Evolutionary conservation across 1,140 invertebrate genomes (phyloP).

Genomic region (Lepidurus packardi): DNA sequence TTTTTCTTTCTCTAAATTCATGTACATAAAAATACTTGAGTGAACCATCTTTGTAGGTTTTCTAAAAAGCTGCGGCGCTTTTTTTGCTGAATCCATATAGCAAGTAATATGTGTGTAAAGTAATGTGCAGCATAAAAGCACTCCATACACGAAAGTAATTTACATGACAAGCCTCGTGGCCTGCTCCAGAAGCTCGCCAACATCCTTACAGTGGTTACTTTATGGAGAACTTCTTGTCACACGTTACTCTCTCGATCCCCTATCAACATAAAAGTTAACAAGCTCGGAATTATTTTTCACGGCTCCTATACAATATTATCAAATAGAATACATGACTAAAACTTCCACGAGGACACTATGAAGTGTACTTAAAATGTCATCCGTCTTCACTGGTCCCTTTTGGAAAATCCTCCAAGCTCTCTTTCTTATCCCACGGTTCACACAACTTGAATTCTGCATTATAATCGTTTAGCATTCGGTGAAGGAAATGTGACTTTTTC

Average conservation of each 20-base stretch:
- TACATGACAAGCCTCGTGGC: background rate
- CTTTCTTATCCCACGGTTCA: background rate
- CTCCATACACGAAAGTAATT: slow-evolving; percentile 14
- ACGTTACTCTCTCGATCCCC: background rate
- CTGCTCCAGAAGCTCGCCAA: background rate
- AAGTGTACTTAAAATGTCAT: slow-evolving; percentile 22
- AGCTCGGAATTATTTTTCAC: slow-evolving; percentile 2
- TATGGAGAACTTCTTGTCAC: background rate
- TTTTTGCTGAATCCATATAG: background rate
- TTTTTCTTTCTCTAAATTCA: background rate
- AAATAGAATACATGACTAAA: slow-evolving; percentile 22
- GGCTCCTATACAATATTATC: slow-evolving; percentile 9
- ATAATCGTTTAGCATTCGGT: background rate
- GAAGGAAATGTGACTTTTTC: background rate
- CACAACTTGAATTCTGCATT: background rate
- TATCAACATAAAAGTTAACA: slow-evolving; percentile 10
- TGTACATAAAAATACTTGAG: slow-evolving; percentile 1
- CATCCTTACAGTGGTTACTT: background rate
- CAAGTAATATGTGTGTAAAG: slow-evolving; percentile 6
- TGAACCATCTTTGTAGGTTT: slow-evolving; percentile 3
- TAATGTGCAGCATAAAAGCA: slow-evolving; percentile 15
- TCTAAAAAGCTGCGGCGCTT: slow-evolving; percentile 18
- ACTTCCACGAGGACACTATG: slow-evolving; percentile 12
- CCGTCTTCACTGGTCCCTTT: slow-evolving; percentile 17
- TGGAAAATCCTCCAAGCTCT: background rate